A percentile compares a stretch with the other conserved stretches of the same genome.
phyloP scores from a whole-genome alignment of 30 jellyfish, hydroid and myxozoan genomes.

The Chironex yamaguchii region DNA sequence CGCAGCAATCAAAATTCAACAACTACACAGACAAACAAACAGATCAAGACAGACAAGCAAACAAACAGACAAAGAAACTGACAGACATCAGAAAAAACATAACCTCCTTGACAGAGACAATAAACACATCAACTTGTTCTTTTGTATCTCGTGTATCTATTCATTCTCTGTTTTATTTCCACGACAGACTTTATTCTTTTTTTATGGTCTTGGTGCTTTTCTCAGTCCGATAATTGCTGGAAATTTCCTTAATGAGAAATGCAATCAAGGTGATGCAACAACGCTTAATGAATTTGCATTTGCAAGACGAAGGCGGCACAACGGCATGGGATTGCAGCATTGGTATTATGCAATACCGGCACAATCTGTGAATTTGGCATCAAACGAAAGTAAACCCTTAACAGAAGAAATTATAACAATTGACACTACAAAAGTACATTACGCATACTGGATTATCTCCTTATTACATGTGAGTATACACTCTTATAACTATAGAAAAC shows the following conservation, averaged over 20 bases:
- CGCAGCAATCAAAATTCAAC: no score
- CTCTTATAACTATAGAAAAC: no score
- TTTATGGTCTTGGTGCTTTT: slow-evolving; percentile 99
- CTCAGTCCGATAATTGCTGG: slow-evolving; percentile 99
- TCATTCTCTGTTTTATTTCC: slow-evolving; percentile 17
- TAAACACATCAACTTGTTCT: no score
- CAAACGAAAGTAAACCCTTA: slow-evolving; percentile 34
- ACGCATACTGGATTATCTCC: slow-evolving; percentile 86
- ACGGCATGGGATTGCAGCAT: slow-evolving; percentile 84
- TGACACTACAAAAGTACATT: slow-evolving; percentile 82
- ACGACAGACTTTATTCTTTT: slow-evolving; percentile 90
- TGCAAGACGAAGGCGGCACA: slow-evolving; percentile 85
- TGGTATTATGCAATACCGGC: slow-evolving; percentile 75
- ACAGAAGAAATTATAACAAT: slow-evolving; percentile 72
- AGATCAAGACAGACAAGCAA: neutral
- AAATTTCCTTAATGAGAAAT: slow-evolving; percentile 88
- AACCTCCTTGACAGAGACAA: no score
- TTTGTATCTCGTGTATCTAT: no score
- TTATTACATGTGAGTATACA: slow-evolving; percentile 72
- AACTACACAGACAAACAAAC: neutral
- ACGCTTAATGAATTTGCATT: slow-evolving; percentile 90
- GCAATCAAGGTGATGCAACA: slow-evolving; percentile 88
- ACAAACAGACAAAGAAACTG: neutral
- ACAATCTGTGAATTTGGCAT: slow-evolving; percentile 57
- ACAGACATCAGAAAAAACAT: neutral